A percentile compares a stretch with the other conserved stretches of the same genome.
Evolutionary conservation across 2,113 vertebrate species (phyloP).

Genomic region (Periophthalmodon schlosseri): DNA sequence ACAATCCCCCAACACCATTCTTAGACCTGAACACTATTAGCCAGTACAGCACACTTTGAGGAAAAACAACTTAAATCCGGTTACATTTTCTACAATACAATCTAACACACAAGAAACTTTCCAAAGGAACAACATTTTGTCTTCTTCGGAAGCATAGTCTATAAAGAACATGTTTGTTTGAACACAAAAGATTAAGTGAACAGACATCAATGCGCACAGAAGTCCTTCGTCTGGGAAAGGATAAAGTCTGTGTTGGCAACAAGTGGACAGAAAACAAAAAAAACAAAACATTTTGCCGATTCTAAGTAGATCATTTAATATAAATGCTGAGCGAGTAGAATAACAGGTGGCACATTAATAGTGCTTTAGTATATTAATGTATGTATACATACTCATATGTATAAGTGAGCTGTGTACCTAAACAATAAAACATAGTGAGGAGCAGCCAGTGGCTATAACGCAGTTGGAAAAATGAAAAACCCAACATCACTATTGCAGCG

Average conservation of each 20-base stretch:
- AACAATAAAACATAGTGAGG: slow-evolving; percentile 70
- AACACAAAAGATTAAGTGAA: slow-evolving; percentile 81
- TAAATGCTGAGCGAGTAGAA: slow-evolving; percentile 81
- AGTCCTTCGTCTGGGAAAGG: slow-evolving; percentile 80
- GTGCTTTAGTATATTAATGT: slow-evolving; percentile 79
- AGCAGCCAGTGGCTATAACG: slow-evolving; percentile 68
- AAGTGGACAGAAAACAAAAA: slow-evolving; percentile 71
- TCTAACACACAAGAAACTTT: slow-evolving; percentile 72
- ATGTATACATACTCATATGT: slow-evolving; percentile 79
- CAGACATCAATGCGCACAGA: slow-evolving; percentile 78
- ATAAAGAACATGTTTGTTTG: slow-evolving; percentile 78
- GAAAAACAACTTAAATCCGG: slow-evolving; percentile 32
- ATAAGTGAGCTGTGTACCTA: slow-evolving; percentile 79
- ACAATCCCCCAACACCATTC: slow-evolving; percentile 39
- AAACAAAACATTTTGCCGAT: slow-evolving; percentile 69
- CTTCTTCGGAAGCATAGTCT: slow-evolving; percentile 78
- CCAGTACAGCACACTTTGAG: slow-evolving; percentile 67
- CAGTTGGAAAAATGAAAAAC: slow-evolving; percentile 38
- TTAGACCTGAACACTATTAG: slow-evolving; percentile 66
- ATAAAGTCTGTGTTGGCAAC: slow-evolving; percentile 81
- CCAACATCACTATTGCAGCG: slow-evolving; percentile 29
- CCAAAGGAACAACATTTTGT: slow-evolving; percentile 71
- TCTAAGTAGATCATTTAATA: slow-evolving; percentile 82
- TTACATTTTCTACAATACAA: slow-evolving; percentile 75
- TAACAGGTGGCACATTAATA: slow-evolving; percentile 78